These are phyloP conservation scores for Sycophila texana DNA, from an alignment of 2,888 invertebrate species.

Conservation along the genomic window DNA sequence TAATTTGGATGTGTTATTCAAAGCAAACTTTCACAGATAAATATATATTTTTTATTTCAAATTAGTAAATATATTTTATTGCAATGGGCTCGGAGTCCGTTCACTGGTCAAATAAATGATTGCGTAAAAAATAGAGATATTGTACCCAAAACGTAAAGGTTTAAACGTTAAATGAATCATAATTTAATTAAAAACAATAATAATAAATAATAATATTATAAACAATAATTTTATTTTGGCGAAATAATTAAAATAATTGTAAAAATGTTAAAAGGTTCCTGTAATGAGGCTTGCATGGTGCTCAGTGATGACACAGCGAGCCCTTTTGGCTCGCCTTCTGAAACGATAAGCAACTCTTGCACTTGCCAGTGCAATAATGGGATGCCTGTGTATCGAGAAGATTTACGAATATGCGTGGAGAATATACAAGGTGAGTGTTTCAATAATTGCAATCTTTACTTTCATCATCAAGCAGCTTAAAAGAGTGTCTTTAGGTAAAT, in stretches of 20 bases:
- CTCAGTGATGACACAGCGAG: constrained; percentile 82
- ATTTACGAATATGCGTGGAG: constrained; percentile 89
- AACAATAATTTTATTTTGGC: neutral
- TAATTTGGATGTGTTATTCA: too few relatives aligned
- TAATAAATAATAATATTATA: neutral
- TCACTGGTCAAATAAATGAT: neutral
- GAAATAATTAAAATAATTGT: neutral
- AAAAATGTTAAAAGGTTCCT: constrained; percentile 65
- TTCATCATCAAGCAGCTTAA: neutral
- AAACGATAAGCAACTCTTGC: constrained; percentile 78
- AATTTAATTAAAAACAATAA: too few relatives aligned
- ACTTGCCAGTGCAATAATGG: constrained; percentile 87
- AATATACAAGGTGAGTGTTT: constrained; percentile 86
- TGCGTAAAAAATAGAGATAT: neutral
- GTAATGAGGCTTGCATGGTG: constrained; percentile 82
- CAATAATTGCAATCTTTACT: neutral
- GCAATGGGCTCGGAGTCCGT: too few relatives aligned
- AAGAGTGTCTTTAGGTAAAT: neutral
- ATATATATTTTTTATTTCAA: too few relatives aligned
- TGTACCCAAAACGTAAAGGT: neutral
- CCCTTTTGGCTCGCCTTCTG: constrained; percentile 75
- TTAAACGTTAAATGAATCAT: neutral
- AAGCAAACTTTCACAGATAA: too few relatives aligned
- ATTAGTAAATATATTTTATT: neutral
- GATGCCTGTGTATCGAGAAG: constrained; percentile 89